Evolutionary conservation across 2,888 invertebrate species (phyloP).

Genomic region (Elgonia sp.): DNA sequence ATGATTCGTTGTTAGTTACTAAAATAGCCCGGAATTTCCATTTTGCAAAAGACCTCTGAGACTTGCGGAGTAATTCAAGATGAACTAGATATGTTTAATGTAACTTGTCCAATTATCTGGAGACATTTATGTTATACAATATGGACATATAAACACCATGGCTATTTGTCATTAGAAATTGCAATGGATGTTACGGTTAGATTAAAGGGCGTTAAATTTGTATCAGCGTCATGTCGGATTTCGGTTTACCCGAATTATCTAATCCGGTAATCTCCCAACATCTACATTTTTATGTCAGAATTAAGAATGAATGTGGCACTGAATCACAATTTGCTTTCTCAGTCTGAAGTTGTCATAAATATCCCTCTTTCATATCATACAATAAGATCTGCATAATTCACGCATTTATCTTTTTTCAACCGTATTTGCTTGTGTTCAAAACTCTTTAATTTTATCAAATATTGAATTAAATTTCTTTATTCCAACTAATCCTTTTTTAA

Average conservation of each 20-base stretch:
- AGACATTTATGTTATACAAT: no score
- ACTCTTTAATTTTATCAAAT: no score
- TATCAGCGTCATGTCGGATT: slow-evolving; percentile 17
- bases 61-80: no score
- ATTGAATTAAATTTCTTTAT: no score
- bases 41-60: no score
- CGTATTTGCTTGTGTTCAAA: not conserved
- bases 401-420: not conserved
- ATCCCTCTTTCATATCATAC: not conserved
- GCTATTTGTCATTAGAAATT: not conserved
- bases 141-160: no score
- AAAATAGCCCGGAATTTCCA: no score
- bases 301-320: not conserved
- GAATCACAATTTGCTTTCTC: slow-evolving; percentile 13
- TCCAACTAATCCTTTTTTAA: no score
- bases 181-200: slow-evolving; percentile 9
- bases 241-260: slow-evolving; percentile 6
- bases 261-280: not conserved
- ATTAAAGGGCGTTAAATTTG: slow-evolving; percentile 30
- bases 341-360: slow-evolving; percentile 6
- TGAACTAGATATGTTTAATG: no score
- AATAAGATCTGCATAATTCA: not conserved
- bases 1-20: no score
- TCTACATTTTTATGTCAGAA: slow-evolving; percentile 11
- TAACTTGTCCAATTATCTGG: no score